Base-by-base conservation (phyloP, 1,140 invertebrate species). In the Harpegnathos saltator region DNA sequence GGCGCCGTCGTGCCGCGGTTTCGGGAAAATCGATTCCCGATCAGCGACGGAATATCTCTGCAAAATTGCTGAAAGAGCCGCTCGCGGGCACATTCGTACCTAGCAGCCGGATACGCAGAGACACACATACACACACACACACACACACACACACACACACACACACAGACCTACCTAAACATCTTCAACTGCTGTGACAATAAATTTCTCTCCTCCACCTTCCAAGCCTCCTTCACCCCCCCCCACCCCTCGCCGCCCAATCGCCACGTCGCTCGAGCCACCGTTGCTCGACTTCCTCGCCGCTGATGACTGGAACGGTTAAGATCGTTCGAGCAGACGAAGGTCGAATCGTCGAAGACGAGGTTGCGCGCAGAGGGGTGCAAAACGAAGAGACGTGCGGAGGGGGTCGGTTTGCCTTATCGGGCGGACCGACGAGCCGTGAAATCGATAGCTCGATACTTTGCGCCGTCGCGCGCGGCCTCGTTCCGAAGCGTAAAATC, bases 391-490 rank as follows among this genome's bases (percentile, higher is more conserved):
- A 52, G 61, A 38, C 71, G 63, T 48, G 56, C 29, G 68, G 68
- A 63, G 56, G 69, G 38, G 65, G 78, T 73, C 66, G 68, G 75
- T 56, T 74, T 77, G 71, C 80, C 86, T 89, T 89, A 89, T 89
- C 87, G 78, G 83, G 73, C 83, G 68, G 85, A 68, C 72, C 77
- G 83, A 74, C 87, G 83, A 88, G 83, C 83, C 86, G 73, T 89
- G 86, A 88, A 88, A 89, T 89, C 87, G 87, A 89, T 89, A 89
- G 87, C 86, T 89, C 88, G 85, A 89, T 86, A 89, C 82, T 86
- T 89, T 84, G 84, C 88, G 82, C 87, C 87, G 85, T 66, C 81
- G 82, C 74, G 82, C 82, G 71, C 71, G 75, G 69, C 75, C 82
- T 77, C 83, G 77, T 83, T 83, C 72, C 77, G 38, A n/a, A n/a